These are phyloP conservation scores for Cochlearius cochlearius DNA, from an alignment of 2,113 vertebrate species.

Conservation along the genomic window DNA sequence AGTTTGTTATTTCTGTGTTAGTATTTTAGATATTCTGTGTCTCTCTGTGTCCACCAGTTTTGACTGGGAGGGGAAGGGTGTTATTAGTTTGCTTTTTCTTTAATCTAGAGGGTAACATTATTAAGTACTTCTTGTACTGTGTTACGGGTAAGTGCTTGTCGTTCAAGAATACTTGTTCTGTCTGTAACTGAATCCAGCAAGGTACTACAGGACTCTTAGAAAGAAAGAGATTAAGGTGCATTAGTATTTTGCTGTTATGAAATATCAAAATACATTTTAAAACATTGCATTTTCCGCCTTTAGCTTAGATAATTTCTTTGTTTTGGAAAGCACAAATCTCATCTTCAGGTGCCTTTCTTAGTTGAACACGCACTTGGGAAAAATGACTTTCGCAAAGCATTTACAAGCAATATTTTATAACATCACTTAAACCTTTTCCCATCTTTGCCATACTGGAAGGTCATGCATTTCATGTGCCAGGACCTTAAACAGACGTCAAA, in stretches of 20 bases:
- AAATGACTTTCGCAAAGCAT: background rate
- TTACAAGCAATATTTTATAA: background rate
- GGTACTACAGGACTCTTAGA: background rate
- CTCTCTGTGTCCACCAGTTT: background rate
- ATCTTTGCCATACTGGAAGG: background rate
- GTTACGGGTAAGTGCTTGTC: background rate
- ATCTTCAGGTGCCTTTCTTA: background rate
- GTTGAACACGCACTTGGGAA: background rate
- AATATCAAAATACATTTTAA: background rate
- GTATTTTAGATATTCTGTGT: background rate
- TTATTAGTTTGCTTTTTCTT: background rate
- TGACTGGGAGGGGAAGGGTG: background rate
- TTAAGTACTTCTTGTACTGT: background rate
- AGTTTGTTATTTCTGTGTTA: background rate
- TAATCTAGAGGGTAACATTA: background rate
- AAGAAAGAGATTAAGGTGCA: background rate
- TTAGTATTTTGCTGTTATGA: background rate
- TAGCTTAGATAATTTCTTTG: background rate
- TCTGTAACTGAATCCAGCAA: background rate
- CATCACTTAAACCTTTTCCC: background rate
- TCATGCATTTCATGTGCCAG: background rate
- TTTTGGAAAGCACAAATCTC: background rate
- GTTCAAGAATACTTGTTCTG: background rate
- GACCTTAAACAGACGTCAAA: background rate
- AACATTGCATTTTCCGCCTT: background rate